Evolutionary conservation across 2,888 invertebrate species (phyloP), one percentile per base, ranked within the genome.

Genomic region (Luperina nickerlii): DNA sequence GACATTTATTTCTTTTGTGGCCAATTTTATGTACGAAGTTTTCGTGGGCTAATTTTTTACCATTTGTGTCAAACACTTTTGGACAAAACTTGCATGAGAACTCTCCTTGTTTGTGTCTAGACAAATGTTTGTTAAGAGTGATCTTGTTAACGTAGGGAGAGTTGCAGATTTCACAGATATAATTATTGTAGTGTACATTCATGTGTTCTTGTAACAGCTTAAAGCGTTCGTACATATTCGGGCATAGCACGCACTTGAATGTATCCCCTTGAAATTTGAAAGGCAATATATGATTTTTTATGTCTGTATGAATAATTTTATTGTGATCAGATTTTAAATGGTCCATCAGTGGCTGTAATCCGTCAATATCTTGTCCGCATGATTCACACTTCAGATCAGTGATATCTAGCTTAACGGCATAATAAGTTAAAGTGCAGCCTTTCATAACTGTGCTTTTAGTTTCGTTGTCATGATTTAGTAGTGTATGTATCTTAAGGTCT

Each of bases 131-230:
- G 7, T 71, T 74, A 2, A 88, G 75, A 0, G 80, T 84, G 7
- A 69, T 76, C 83, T 72, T 76, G 45, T 96, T 96, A 83, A 96
- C 94, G 78, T 96, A 96, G 1, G 95, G 90, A 0, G 95, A 93
- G 63, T 94, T 94, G 32, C 89, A 89, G 9, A 82, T 70, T 2
- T 72, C 79, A 57, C 89, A 89, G 1, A 42, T 69, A 20, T 78
- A 85, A 75, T 90, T 90, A 2, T 76, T 72, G 48, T 84, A 89
- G 51, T 90, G 90, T 0, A 63, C 65, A 60, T 84, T 84, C 87
- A 90, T 88, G 27, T 90, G 90, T 38, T 87, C 85, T 45, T 82
- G 85, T 13, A 90, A n/a, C 15, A 73, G n/a, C 38, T 84, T 86
- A 24, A 90, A 89, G 0, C 76, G 66, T 24, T 74, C 83, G 62